Conservation (phyloP, 2,113 vertebrate genomes). For the Ceyx melanurus region DNA sequence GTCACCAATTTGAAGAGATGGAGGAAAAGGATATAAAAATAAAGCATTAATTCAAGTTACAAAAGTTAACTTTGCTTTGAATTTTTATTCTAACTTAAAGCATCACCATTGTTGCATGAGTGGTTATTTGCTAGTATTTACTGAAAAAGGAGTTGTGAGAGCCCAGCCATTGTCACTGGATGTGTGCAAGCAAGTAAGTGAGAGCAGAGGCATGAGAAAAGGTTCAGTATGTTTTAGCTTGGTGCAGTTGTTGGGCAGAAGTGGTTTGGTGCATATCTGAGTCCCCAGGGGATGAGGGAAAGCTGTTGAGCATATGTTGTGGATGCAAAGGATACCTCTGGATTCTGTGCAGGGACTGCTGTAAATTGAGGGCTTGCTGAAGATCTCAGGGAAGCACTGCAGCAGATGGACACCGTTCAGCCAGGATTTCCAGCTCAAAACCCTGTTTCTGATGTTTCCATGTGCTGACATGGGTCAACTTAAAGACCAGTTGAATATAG, state of each 20-base stretch:
- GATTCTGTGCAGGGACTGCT: not conserved
- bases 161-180: not conserved
- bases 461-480: not conserved
- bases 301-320: not conserved
- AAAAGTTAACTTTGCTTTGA: not conserved
- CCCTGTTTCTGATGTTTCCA: not conserved
- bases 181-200: not conserved
- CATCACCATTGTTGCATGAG: not conserved
- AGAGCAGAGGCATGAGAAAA: not conserved
- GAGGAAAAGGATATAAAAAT: not conserved
- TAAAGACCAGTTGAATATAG: not conserved
- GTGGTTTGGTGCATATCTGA: not conserved
- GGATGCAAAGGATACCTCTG: not conserved
- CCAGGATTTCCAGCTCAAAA: not conserved
- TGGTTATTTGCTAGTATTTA: not conserved
- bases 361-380: not conserved
- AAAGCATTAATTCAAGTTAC: not conserved
- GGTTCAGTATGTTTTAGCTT: not conserved
- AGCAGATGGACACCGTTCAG: not conserved
- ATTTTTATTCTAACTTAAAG: not conserved
- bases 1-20: not conserved
- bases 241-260: not conserved
- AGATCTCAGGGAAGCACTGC: not conserved
- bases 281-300: not conserved
- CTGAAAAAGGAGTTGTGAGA: not conserved